phyloP scores from a whole-genome alignment of 2,113 vertebrate genomes.

The Gadus macrocephalus region DNA sequence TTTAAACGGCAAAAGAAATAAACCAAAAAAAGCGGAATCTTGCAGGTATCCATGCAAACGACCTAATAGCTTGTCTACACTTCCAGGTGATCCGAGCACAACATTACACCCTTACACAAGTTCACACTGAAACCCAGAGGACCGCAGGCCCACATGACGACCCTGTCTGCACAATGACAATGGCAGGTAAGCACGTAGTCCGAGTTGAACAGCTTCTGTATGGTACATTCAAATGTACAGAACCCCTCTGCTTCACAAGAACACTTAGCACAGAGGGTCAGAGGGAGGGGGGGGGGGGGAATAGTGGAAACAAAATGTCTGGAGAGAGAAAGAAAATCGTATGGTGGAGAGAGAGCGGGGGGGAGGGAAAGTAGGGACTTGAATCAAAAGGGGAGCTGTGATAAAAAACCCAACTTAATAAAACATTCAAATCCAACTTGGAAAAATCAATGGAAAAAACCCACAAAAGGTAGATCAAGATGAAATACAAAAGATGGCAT shows the following conservation, averaged over 20 bases:
- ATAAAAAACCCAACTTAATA: conserved; percentile 2
- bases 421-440: conserved; percentile 10
- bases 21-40: conserved; percentile 11
- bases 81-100: conserved; percentile 14
- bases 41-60: conserved; percentile 5
- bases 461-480: conserved; percentile 3
- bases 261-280: conserved; percentile 19
- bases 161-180: conserved; percentile 20
- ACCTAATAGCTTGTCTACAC: conserved; percentile 24
- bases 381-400: conserved; percentile 11
- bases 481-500: conserved; percentile 20
- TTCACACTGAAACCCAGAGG: background rate
- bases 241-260: conserved; percentile 26
- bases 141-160: background rate
- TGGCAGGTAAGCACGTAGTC: conserved; percentile 18
- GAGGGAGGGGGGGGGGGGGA: conserved; percentile 1
- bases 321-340: background rate
- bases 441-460: conserved; percentile 5
- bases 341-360: background rate
- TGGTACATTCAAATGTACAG: conserved; percentile 28
- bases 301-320: background rate
- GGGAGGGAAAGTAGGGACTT: conserved; percentile 1
- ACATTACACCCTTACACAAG: background rate
- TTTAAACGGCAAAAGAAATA: conserved; percentile 8
- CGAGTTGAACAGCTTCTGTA: conserved; percentile 24